These are phyloP conservation scores for Salminus brasiliensis DNA, from an alignment of 2,113 vertebrate genomes.

Conservation along the genomic window DNA sequence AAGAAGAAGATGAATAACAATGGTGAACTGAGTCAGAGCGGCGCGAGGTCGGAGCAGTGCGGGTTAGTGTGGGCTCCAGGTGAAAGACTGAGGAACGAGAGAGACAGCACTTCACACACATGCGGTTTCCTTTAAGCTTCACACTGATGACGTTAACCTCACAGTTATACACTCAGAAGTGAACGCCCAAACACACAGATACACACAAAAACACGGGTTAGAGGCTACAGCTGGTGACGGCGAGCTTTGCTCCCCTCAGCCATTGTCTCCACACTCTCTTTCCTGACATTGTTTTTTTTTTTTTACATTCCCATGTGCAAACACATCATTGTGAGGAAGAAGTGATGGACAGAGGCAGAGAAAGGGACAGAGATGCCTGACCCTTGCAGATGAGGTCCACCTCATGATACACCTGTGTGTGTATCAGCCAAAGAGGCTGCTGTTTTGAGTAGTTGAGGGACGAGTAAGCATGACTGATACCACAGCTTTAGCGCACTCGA, in stretches of 20 bases:
- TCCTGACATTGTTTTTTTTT: conserved; percentile 44
- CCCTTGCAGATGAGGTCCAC: neutral
- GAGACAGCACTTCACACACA: neutral
- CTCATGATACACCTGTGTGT: too few relatives aligned
- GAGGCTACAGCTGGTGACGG: conserved; percentile 1
- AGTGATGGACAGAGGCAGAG: neutral
- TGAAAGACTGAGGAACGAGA: conserved; percentile 10
- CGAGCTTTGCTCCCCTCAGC: neutral
- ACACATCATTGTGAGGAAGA: conserved; percentile 5
- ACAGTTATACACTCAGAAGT: neutral
- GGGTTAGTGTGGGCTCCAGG: conserved; percentile 5
- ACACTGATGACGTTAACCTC: neutral
- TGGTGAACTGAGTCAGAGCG: conserved; percentile 8
- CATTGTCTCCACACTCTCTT: conserved; percentile 15
- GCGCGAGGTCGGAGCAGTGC: neutral
- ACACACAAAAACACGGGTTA: neutral
- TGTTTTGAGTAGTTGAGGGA: conserved; percentile 23
- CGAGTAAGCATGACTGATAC: conserved; percentile 54
- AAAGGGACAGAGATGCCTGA: neutral
- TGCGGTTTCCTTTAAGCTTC: neutral
- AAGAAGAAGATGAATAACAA: conserved; percentile 22
- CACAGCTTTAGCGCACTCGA: conserved; percentile 45
- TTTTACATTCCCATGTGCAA: neutral
- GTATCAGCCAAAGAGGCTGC: neutral
- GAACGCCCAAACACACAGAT: neutral